These are phyloP conservation scores for Tridacna gigas DNA, from an alignment of 2,888 invertebrate species.

Conservation along the genomic window DNA sequence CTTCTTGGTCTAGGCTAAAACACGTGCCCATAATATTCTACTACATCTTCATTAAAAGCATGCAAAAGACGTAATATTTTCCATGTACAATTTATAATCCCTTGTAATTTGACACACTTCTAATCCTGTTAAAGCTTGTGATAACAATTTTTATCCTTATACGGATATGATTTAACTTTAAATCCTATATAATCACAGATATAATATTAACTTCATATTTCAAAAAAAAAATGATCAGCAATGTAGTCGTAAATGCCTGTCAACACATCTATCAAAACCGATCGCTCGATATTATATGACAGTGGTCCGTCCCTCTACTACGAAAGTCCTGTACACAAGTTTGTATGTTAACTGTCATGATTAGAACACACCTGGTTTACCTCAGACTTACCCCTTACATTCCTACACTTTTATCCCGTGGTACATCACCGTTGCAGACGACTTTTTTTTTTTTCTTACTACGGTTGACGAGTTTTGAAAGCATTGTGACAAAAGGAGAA, in stretches of 20 bases:
- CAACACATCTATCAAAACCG: constrained; percentile 22
- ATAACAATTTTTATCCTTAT: not conserved
- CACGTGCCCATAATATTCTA: constrained; percentile 87
- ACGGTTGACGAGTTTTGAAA: too few species aligned
- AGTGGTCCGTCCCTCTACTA: constrained; percentile 13
- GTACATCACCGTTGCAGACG: too few species aligned
- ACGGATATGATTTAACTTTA: not conserved
- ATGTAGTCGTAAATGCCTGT: not conserved
- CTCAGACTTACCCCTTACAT: constrained; percentile 44
- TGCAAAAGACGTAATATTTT: too few species aligned
- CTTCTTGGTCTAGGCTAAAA: constrained; percentile 88
- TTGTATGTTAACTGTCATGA: constrained; percentile 56
- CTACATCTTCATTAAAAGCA: not conserved
- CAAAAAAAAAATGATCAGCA: not conserved
- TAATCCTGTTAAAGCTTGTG: not conserved
- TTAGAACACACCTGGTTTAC: constrained; percentile 53
- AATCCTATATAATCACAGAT: not conserved
- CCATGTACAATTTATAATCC: not conserved
- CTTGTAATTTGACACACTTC: not conserved
- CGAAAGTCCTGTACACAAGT: constrained; percentile 29
- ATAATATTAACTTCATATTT: not conserved
- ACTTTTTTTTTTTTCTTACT: too few species aligned
- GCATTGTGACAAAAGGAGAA: too few species aligned
- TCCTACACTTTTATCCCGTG: too few species aligned
- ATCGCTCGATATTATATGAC: constrained; percentile 16